These are phyloP conservation scores for Heliconius hewitsoni DNA, from an alignment of 1,140 invertebrate genomes.

Conservation along the genomic window DNA sequence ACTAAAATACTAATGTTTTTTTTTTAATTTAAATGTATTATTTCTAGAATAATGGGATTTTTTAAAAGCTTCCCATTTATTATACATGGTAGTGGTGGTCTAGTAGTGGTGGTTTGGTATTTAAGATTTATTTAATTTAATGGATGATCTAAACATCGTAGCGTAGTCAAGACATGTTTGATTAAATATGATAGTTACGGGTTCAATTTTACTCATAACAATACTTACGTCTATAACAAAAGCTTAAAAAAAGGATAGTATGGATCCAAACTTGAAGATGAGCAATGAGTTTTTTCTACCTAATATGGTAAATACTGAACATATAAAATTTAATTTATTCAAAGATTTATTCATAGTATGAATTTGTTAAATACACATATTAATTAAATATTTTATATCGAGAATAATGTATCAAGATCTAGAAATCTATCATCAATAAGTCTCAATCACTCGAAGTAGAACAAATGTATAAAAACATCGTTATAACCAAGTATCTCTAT, in stretches of 20 bases:
- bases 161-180: background rate
- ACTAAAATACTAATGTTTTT: slow-evolving; percentile 8
- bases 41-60: background rate
- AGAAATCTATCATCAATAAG: background rate
- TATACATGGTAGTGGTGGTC: too few relatives aligned
- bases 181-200: background rate
- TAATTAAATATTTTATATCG: too few relatives aligned
- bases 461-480: background rate
- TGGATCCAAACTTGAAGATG: too few relatives aligned
- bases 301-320: too few relatives aligned
- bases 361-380: too few relatives aligned
- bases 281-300: too few relatives aligned
- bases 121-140: too few relatives aligned
- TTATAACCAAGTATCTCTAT: slow-evolving; percentile 16
- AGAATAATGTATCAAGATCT: background rate
- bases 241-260: too few relatives aligned
- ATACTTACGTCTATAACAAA: background rate
- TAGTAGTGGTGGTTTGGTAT: too few relatives aligned
- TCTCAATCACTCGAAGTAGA: background rate
- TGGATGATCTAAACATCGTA: too few relatives aligned
- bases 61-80: background rate
- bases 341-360: too few relatives aligned
- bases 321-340: too few relatives aligned
- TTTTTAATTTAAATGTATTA: slow-evolving; percentile 4
- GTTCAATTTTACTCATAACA: background rate